A percentile compares a stretch with the other conserved stretches of the same genome.
Conservation (phyloP, 2,797 vertebrate species). For the Smutsia temminckii region DNA sequence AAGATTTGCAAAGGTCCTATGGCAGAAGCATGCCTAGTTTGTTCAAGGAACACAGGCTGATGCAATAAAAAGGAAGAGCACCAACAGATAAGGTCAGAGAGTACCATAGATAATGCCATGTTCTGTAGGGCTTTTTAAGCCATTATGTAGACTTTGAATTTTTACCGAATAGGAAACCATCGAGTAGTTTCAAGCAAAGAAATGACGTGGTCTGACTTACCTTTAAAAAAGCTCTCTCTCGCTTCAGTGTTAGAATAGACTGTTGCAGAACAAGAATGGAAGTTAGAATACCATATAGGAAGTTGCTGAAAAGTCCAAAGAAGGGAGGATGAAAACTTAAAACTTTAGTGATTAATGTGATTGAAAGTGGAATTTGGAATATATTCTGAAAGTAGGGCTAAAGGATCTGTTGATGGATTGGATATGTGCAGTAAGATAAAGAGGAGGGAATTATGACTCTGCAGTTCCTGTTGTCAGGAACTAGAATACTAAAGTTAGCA, state of each 20-base stretch:
- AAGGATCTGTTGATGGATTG: background rate
- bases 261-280: background rate
- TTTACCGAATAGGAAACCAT: background rate
- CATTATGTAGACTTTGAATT: background rate
- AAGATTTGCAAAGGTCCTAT: background rate
- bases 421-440: background rate
- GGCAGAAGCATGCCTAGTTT: background rate
- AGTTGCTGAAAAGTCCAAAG: background rate
- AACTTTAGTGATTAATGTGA: background rate
- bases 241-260: background rate
- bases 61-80: background rate
- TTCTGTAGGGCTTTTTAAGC: background rate
- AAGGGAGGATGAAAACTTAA: background rate
- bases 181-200: background rate
- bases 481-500: background rate
- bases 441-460: background rate
- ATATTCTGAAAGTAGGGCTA: background rate
- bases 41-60: background rate
- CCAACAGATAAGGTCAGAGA: background rate
- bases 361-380: background rate
- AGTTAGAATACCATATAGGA: background rate
- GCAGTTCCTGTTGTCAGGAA: background rate
- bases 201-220: background rate
- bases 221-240: conserved; percentile 7
- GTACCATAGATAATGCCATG: background rate